A percentile compares a stretch with the other conserved stretches of the same genome.
Evolutionary conservation across 2,888 invertebrate species (phyloP).

Genomic region (Dermolepida albohirtum): DNA sequence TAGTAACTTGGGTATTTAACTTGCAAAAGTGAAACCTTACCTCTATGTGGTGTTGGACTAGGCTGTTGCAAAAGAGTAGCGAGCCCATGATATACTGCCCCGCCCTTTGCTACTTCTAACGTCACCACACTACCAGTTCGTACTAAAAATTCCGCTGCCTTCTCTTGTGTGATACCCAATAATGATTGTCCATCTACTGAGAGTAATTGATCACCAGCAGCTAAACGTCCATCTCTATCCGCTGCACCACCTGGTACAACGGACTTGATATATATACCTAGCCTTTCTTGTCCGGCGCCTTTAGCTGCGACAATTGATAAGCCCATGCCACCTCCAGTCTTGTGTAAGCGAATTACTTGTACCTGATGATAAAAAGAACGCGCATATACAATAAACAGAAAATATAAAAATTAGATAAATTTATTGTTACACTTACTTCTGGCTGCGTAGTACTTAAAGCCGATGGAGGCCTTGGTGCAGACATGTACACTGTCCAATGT

Average conservation of each 20-base stretch:
- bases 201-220: slow-evolving; percentile 96
- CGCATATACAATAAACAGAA: background rate
- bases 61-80: slow-evolving; percentile 94
- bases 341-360: slow-evolving; percentile 89
- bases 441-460: slow-evolving; percentile 64
- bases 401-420: background rate
- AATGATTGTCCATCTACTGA: slow-evolving; percentile 95
- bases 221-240: slow-evolving; percentile 92
- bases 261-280: slow-evolving; percentile 99
- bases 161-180: slow-evolving; percentile 79
- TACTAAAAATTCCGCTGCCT: slow-evolving; percentile 96
- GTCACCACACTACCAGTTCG: slow-evolving; percentile 94
- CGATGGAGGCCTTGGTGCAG: slow-evolving; percentile 62
- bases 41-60: slow-evolving; percentile 83
- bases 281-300: slow-evolving; percentile 68
- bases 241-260: slow-evolving; percentile 96
- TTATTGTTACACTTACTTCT: slow-evolving; percentile 55
- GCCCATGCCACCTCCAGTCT: slow-evolving; percentile 97
- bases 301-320: slow-evolving; percentile 98
- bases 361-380: slow-evolving; percentile 61
- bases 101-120: slow-evolving; percentile 97
- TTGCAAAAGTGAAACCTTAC: slow-evolving; percentile 64
- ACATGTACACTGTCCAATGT: slow-evolving; percentile 96
- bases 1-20: background rate
- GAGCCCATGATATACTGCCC: slow-evolving; percentile 95